Evolutionary conservation across 2,888 invertebrate genomes (phyloP), one percentile per base, ranked within the genome.

Genomic region (Neoitamus cyanurus): DNA sequence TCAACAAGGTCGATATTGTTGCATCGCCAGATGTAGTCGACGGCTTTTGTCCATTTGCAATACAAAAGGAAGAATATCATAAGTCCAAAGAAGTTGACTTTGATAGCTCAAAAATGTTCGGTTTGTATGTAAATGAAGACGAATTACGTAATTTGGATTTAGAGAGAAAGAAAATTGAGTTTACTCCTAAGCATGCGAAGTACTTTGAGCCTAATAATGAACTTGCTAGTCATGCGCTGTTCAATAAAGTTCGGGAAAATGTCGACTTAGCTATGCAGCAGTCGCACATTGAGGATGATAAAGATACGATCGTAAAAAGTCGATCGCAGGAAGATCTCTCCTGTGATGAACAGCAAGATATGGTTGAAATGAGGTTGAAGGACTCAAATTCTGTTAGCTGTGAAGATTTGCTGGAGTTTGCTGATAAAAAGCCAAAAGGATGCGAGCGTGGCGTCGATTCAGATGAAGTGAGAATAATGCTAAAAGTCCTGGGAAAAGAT

Each of bases 391-490:
- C 97, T 88, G 97, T 97, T 0, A 97, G 97, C 75, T 97, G 97
- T 88, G 98, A 98, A 90, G 97, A 98, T 92, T 92, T 98, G 84
- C 91, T 97, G 83, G 97, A 97, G 90, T 98, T 98, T 89, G 96
- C 97, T 0, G 95, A 96, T 89, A 94, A 95, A 87, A 96, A 95
- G 86, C 97, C 97, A 0, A 95, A 95, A 87, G 96, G 97, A 0
- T 93, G 95, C 69, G 96, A 96, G 75, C 94, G 96, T 4, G 97
- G 97, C 13, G 94, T 95, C 13, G 97, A 97, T 90, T 96, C 97
- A 0, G 98, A 98, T 89, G 97, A 98, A 93, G 97, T 97, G 58
- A 93, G 97, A 87, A 96, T 97, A 58, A 97, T 98, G 97, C 93
- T 94, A 88, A 98, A 97, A 92, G 96, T 98, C 25, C 93, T 98